Base-by-base conservation (phyloP, 2,113 vertebrate genomes). In the Odontophorus gujanensis region DNA sequence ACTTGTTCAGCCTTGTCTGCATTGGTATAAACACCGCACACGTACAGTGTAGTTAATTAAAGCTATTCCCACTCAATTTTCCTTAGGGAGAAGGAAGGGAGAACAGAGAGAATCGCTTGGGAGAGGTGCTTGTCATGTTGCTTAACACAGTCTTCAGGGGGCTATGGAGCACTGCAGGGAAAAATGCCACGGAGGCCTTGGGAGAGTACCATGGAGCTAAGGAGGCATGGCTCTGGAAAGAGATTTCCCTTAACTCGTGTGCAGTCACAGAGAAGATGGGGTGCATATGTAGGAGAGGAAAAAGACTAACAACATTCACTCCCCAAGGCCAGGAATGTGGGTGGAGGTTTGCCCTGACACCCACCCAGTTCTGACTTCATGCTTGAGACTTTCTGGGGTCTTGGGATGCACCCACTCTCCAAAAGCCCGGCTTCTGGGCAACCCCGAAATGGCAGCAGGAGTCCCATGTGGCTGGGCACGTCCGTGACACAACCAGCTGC, bases 1-100 rank as follows among this genome's bases (percentile, higher is more conserved):
- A 1, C 96, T 93, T 95, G 91, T 95, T 97, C 93, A 95, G 94
- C 93, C 95, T 95, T 96, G 95, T 30, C 95, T 95, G 83, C 1
- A 0, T 76, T 38, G 66, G 69, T 90, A 94, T 89, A 88, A 95
- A 94, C 95, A 94, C 68, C 0, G 0, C 38, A 58, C 87, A 88
- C 25, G 7, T 61, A 92, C 16, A 34, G 42, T 40, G 66, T 45
- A 95, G 82, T 91, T 95, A 96, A 95, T 96, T 95, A 97, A 93
- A 94, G 72, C n/a, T 92, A 86, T 95, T 96, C 95, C 91, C 93
- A 90, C 91, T 91, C 65, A 45, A 3, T 84, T 94, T 78, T 93
- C 87, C 94, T 93, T 21, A 1, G 5, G 51, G 91, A 79, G 25
- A 86, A 92, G 48, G 82, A 92, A 96, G n/a, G 79, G 90, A 94